Evolutionary conservation across 2,113 vertebrate genomes (phyloP).

Genomic region (Erythrocercus mccallii): DNA sequence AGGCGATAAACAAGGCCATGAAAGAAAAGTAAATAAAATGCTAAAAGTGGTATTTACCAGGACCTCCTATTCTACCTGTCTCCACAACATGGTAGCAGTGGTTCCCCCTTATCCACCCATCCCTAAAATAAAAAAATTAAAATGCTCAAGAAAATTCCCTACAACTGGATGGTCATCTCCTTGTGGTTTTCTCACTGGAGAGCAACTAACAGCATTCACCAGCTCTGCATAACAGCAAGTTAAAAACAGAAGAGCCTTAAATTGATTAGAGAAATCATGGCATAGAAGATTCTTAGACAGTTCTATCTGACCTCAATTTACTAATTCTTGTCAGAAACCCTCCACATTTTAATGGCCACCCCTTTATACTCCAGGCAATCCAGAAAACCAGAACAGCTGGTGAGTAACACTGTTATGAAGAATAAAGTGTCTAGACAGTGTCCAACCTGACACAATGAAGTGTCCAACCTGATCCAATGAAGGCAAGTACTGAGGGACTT

Average conservation of each 20-base stretch:
- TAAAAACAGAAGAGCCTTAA: not conserved
- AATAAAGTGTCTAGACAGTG: not conserved
- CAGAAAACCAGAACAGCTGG: not conserved
- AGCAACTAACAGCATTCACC: not conserved
- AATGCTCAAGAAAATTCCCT: not conserved
- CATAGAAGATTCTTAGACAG: not conserved
- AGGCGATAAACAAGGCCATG: fast-evolving
- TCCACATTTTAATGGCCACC: not conserved
- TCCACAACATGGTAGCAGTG: not conserved
- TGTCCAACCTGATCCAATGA: not conserved
- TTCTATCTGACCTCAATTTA: not conserved
- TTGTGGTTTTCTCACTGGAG: not conserved
- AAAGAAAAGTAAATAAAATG: not conserved
- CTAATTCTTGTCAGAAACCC: not conserved
- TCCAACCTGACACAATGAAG: not conserved
- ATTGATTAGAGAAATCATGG: not conserved
- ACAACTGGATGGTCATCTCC: not conserved
- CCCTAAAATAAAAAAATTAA: not conserved
- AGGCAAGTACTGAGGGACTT: not conserved
- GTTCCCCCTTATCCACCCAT: fast-evolving
- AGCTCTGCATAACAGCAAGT: not conserved
- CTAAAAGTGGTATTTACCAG: not conserved
- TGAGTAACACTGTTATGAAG: not conserved
- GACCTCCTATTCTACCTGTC: not conserved
- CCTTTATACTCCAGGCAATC: not conserved